These are phyloP conservation scores for Perdita meconis DNA, from an alignment of 2,888 invertebrate species.

Conservation along the genomic window DNA sequence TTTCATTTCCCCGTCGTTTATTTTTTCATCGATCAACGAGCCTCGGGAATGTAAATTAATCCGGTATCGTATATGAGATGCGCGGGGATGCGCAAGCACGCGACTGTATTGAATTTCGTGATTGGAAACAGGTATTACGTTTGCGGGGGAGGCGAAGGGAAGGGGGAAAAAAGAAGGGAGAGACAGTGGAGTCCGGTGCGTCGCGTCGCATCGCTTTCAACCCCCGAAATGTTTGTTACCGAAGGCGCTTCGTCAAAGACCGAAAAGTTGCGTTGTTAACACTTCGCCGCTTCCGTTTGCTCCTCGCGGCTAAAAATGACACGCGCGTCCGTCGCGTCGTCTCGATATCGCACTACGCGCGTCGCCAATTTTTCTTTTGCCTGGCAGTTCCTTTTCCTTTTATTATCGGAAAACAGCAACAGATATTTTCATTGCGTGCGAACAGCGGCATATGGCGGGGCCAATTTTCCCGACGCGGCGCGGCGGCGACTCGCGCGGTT, in stretches of 20 bases:
- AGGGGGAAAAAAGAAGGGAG: background rate
- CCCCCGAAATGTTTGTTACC: constrained; percentile 36
- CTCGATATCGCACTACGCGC: background rate
- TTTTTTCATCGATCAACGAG: constrained; percentile 62
- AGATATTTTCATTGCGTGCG: constrained; percentile 53
- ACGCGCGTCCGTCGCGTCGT: background rate
- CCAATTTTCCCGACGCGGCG: constrained; percentile 55
- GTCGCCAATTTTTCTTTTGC: background rate
- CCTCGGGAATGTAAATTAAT: constrained; percentile 65
- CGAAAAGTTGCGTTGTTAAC: constrained; percentile 37
- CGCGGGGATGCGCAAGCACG: constrained; percentile 35
- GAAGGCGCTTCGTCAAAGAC: constrained; percentile 43
- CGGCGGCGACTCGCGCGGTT: constrained; percentile 46
- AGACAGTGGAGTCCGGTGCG: background rate
- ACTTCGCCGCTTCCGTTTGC: constrained; percentile 25
- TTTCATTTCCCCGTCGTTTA: constrained; percentile 56
- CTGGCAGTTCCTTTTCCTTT: background rate
- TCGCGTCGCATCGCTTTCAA: too few relatives aligned
- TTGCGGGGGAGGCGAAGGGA: background rate
- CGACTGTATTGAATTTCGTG: constrained; percentile 56
- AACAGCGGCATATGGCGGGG: constrained; percentile 49
- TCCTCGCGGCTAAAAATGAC: constrained; percentile 11
- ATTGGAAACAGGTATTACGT: constrained; percentile 56
- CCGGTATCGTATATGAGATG: constrained; percentile 66
- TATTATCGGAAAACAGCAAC: constrained; percentile 48